phyloP scores from a whole-genome alignment of 2,888 invertebrate species.

The Lasioglossum vierecki region DNA sequence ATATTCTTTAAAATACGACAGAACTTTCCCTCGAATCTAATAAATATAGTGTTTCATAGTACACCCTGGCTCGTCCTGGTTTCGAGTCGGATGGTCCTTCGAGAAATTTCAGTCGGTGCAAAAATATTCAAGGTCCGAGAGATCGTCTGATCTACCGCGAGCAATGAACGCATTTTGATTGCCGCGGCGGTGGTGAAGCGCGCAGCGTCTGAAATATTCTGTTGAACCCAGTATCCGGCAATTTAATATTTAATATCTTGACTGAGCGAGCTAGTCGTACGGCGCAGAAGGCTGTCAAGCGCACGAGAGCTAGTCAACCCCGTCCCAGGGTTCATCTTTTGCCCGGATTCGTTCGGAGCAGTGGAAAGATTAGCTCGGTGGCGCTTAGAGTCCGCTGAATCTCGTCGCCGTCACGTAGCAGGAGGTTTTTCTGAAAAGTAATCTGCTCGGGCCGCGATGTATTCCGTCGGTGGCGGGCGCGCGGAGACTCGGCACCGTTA shows the following conservation, averaged over 20 bases:
- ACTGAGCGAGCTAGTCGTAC: not conserved
- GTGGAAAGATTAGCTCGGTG: not conserved
- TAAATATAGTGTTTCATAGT: too few relatives aligned
- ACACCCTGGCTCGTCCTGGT: too few relatives aligned
- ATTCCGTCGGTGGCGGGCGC: not conserved
- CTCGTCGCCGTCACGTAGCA: not conserved
- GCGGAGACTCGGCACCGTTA: slow-evolving; percentile 49
- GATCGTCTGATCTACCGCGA: too few relatives aligned
- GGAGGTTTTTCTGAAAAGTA: slow-evolving; percentile 12
- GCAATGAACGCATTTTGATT: too few relatives aligned
- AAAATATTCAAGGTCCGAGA: too few relatives aligned
- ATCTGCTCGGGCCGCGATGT: slow-evolving; percentile 10
- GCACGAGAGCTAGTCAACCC: not conserved
- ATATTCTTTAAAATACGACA: too few relatives aligned
- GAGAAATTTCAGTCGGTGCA: too few relatives aligned
- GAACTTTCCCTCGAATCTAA: too few relatives aligned
- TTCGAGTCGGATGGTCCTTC: too few relatives aligned
- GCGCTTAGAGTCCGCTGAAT: slow-evolving; percentile 10
- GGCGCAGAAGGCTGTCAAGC: not conserved
- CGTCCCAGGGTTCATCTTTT: not conserved
- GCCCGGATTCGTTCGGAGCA: not conserved
- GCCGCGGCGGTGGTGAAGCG: too few relatives aligned
- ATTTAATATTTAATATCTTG: not conserved
- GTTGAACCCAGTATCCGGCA: not conserved
- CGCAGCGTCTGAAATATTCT: not conserved